A percentile compares a stretch with the other conserved stretches of the same genome.
Conservation (phyloP, 2,888 invertebrate species). For the Ganaspis brasiliensis region DNA sequence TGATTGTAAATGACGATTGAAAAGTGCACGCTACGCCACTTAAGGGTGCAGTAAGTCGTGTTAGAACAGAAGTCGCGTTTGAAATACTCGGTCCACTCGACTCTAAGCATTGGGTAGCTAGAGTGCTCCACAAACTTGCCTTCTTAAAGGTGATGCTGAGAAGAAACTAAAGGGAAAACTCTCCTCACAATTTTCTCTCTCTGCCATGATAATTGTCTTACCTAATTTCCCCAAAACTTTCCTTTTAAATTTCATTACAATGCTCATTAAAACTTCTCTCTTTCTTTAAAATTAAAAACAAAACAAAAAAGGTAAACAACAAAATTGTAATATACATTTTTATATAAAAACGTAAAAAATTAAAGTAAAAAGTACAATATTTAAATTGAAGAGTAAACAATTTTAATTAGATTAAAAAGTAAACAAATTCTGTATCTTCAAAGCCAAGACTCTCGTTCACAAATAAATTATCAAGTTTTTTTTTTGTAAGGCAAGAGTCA, state of each 20-base stretch:
- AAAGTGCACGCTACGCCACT: constrained; percentile 29
- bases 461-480: too few relatives aligned
- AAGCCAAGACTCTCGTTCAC: too few relatives aligned
- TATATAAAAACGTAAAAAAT: too few relatives aligned
- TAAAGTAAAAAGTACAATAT: too few relatives aligned
- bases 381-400: too few relatives aligned
- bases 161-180: constrained; percentile 28
- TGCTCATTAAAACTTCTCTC: neutral
- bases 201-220: neutral
- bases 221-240: constrained; percentile 25
- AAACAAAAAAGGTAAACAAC: neutral
- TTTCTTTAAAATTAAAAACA: neutral
- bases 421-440: too few relatives aligned
- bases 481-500: too few relatives aligned
- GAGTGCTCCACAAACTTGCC: constrained; percentile 38
- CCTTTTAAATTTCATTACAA: constrained; percentile 12
- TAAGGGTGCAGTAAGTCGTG: constrained; percentile 41
- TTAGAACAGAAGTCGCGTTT: constrained; percentile 41
- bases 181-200: constrained; percentile 10
- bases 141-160: constrained; percentile 39
- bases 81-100: constrained; percentile 32
- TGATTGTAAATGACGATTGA: constrained; percentile 38
- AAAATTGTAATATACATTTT: too few relatives aligned
- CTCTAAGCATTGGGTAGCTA: constrained; percentile 30
- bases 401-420: too few relatives aligned